Evolutionary conservation across 2,113 vertebrate species (phyloP).

Genomic region (Mystacornis crossleyi): DNA sequence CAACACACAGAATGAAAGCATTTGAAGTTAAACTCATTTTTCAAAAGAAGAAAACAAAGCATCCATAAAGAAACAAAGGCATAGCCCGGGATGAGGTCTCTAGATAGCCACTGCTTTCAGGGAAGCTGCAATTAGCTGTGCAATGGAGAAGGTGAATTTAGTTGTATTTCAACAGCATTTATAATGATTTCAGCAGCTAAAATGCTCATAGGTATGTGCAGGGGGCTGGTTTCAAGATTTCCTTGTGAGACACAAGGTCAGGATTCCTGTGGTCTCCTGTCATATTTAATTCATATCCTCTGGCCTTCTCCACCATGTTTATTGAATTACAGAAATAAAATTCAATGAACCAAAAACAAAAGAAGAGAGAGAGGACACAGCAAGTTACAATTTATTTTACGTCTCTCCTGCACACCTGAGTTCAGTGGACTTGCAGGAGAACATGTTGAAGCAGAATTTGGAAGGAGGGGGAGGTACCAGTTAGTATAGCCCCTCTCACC

Average conservation of each 20-base stretch:
- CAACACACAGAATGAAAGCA: neutral
- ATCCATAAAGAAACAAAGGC: constrained; percentile 16
- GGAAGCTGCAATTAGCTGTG: constrained; percentile 54
- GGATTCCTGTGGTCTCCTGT: constrained; percentile 53
- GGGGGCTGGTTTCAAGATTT: constrained; percentile 27
- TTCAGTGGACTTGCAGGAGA: neutral
- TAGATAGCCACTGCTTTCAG: neutral
- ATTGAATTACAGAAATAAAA: constrained; percentile 62
- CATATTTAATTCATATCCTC: constrained; percentile 68
- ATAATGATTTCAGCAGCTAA: constrained; percentile 22
- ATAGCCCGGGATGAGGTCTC: neutral
- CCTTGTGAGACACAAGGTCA: constrained; percentile 53
- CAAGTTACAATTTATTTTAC: neutral
- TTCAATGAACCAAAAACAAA: constrained; percentile 54
- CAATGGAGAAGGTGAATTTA: neutral
- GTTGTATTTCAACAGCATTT: constrained; percentile 14
- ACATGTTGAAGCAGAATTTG: neutral
- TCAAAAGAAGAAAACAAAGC: constrained; percentile 38
- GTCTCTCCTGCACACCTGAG: neutral
- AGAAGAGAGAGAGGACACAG: neutral
- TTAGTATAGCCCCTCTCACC: neutral
- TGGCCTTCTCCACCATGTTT: neutral
- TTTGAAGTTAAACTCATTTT: constrained; percentile 21
- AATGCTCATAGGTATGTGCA: neutral
- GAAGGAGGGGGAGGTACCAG: neutral